phyloP scores from a whole-genome alignment of 2,888 invertebrate species.

The Ectemnius continuus region DNA sequence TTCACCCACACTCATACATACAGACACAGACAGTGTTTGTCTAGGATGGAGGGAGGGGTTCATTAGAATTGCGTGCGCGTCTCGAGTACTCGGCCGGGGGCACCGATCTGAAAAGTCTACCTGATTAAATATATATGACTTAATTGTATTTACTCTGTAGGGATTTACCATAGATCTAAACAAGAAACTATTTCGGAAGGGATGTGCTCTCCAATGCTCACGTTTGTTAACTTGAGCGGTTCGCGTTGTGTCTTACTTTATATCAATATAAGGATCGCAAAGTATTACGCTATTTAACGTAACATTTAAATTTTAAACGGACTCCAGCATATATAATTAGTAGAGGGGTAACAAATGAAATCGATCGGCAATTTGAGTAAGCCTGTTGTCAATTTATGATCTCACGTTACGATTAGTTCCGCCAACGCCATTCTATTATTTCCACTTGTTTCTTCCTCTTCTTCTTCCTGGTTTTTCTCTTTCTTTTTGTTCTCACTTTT shows the following conservation, averaged over 20 bases:
- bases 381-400: slow-evolving; percentile 51
- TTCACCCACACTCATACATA: slow-evolving; percentile 11
- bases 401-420: slow-evolving; percentile 51
- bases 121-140: slow-evolving; percentile 78
- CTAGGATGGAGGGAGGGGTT: slow-evolving; percentile 62
- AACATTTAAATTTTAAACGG: slow-evolving; percentile 49
- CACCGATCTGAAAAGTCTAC: slow-evolving; percentile 76
- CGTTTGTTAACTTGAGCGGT: slow-evolving; percentile 69
- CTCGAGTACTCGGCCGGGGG: slow-evolving; percentile 64
- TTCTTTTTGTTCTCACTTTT: slow-evolving; percentile 11
- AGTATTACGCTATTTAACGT: slow-evolving; percentile 57
- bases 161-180: slow-evolving; percentile 73
- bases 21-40: neutral
- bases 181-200: slow-evolving; percentile 63
- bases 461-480: slow-evolving; percentile 11
- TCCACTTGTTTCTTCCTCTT: slow-evolving; percentile 15
- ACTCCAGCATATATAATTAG: slow-evolving; percentile 49
- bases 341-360: slow-evolving; percentile 55
- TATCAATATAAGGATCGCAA: slow-evolving; percentile 54
- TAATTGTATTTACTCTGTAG: slow-evolving; percentile 77
- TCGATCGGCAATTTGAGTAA: slow-evolving; percentile 55
- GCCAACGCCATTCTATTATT: slow-evolving; percentile 32
- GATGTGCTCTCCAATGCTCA: slow-evolving; percentile 69
- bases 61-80: slow-evolving; percentile 50
- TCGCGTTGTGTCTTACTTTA: slow-evolving; percentile 66